Evolutionary conservation across 1,140 invertebrate genomes (phyloP), one percentile per base, ranked within the genome.

Genomic region (Rhagoletis zephyria): DNA sequence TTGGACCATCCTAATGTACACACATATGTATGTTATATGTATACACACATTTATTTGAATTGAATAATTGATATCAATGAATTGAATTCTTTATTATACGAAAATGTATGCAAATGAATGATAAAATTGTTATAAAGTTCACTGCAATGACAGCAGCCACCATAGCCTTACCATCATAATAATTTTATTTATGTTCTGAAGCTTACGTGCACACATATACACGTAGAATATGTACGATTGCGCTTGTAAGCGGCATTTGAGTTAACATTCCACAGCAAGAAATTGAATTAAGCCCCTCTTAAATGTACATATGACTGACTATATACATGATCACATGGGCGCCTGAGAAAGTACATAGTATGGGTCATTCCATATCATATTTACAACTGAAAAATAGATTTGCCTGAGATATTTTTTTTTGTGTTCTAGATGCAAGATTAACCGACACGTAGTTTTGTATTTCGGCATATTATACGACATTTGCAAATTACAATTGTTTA

Each of bases 81-180:
- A 81, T 81, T 81, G 48, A 59, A 30, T 59, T 81, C 48, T 56
- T n/a, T 81, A 81, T 81, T 19, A 81, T 81, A 81, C 45, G 16
- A 59, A 51, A 81, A 59, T 59, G 1, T 14, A 30, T 30, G 30
- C 30, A 30, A 30, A 30, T 30, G 30, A 30, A 81, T 10, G n/a
- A 81, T 81, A 56, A 56, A 81, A 81, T 56, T 81, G 48, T 19
- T 19, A 56, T 56, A 59, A 74, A 81, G 30, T 6, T 81, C 48
- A 81, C 42, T 81, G 51, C 74, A 81, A 56, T 81, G 16, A 9
- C 48, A 56, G n/a, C 48, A n/a, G 16, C 48, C 74, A 56, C 16
- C 6, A 74, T 10, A 56, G 5, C 74, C 74, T 56, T 30, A 7
- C n/a, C 19, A 19, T 81, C 74, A 56, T 81, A 81, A 56, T 81